Percentiles rank a stretch among this genome's conserved stretches.
Evolutionary conservation across 2,888 invertebrate genomes (phyloP).

Genomic region (Caenorhabditis afra): DNA sequence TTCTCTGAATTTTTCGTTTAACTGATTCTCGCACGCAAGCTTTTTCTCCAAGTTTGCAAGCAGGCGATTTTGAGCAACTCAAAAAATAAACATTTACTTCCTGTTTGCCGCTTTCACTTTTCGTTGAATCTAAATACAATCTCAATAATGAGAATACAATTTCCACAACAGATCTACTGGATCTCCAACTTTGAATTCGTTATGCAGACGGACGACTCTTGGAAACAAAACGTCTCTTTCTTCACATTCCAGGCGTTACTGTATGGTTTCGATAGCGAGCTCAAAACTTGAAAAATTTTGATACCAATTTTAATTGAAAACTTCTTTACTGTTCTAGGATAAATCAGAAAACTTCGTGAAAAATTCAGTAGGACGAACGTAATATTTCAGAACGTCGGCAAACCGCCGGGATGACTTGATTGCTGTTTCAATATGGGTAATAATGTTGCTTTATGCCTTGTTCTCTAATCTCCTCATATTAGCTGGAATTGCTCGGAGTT

Average conservation of each 20-base stretch:
- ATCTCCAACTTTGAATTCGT: neutral
- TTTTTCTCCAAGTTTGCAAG: slow-evolving; percentile 21
- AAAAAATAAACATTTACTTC: neutral
- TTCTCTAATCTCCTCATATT: slow-evolving; percentile 75
- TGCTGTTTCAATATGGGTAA: slow-evolving; percentile 74
- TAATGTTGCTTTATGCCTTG: slow-evolving; percentile 75
- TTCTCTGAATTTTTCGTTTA: no score
- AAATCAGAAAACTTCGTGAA: neutral
- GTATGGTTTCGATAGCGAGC: slow-evolving; percentile 31
- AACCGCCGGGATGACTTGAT: slow-evolving; percentile 75
- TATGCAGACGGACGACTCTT: slow-evolving; percentile 41
- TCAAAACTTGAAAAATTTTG: neutral
- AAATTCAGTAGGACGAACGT: no score
- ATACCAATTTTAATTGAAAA: no score
- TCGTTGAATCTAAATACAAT: neutral
- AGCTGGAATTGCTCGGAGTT: slow-evolving; percentile 71
- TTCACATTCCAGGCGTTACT: slow-evolving; percentile 65
- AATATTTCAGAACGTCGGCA: slow-evolving; percentile 66
- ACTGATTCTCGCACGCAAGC: slow-evolving; percentile 28
- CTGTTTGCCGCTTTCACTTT: neutral
- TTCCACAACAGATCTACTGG: slow-evolving; percentile 2
- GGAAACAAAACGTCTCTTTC: slow-evolving; percentile 62
- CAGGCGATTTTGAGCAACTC: neutral
- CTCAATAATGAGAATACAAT: neutral
- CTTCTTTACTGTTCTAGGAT: neutral